Base-by-base conservation (phyloP, 2,797 vertebrate species). In the Phrynocephalus vlangalii region DNA sequence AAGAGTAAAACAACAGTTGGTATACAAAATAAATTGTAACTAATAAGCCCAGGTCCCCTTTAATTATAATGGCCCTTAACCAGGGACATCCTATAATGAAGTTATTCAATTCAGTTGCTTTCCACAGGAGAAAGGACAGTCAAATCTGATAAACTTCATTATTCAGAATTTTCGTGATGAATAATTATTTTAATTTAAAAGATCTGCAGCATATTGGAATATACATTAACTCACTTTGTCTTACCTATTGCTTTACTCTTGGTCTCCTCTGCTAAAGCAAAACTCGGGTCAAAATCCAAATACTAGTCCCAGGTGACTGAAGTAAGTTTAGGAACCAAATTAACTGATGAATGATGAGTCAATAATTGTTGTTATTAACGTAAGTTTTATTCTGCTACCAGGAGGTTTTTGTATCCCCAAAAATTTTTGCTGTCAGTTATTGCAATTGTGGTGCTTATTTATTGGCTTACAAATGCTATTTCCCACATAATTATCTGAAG, bases 371-470 rank as follows among this genome's bases (percentile, higher is more conserved):
- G 30, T 48, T 75, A 22, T 52, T 86, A 60, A 66, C 18, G 28
- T 56, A 81, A 0, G 8, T 48, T 16, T 0, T 50, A 56, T 24
- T 44, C 28, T 80, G 50, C 3, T 84, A 4, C 0, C 3, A 73
- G 0, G 0, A 0, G 80, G 18, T 67, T 38, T 4, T 4, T 1
- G 0, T 0, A 0, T 82, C 71, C 79, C 76, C 48, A 0, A 0
- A 16, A 8, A 11, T 82, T 82, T 28, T 82, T 28, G 0, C 73
- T 15, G n/a, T 20, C 1, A 60, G 50, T 10, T 33, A 68, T 85
- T 56, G 68, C 76, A 56, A 30, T 48, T 88, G 44, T 73, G 52
- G 70, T 68, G 71, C 56, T 77, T 80, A 60, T 18, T 87, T 72
- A 67, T 5, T 67, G 33, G n/a, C 18, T 75, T 52, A 66, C 44